These are phyloP conservation scores for Isurus oxyrinchus DNA, from an alignment of 2,113 vertebrate genomes.

Conservation along the genomic window DNA sequence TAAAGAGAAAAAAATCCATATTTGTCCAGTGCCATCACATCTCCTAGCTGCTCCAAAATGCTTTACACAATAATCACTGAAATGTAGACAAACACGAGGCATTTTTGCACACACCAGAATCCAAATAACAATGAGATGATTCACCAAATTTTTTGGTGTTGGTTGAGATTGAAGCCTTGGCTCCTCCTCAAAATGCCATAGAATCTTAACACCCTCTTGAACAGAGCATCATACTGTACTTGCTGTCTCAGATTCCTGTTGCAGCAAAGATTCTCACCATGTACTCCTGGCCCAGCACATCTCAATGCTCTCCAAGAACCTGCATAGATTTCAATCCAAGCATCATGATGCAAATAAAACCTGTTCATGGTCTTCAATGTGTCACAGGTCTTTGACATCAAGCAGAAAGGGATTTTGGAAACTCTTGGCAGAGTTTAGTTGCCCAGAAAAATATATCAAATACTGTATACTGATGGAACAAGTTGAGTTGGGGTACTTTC, in stretches of 20 bases:
- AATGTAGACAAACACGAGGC: not conserved
- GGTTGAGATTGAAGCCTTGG: not conserved
- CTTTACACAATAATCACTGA: not conserved
- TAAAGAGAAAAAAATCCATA: not conserved
- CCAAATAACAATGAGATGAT: not conserved
- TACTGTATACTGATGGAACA: not conserved
- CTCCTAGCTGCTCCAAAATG: not conserved
- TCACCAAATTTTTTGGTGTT: not conserved
- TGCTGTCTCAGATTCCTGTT: not conserved
- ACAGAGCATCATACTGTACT: not conserved
- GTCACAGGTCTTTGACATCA: not conserved
- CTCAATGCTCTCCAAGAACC: not conserved
- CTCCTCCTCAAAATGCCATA: not conserved
- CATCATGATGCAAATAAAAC: not conserved
- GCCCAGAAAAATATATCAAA: not conserved
- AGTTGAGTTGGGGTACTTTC: not conserved
- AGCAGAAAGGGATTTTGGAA: not conserved
- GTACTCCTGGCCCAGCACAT: not conserved
- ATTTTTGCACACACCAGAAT: not conserved
- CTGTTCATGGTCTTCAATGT: not conserved
- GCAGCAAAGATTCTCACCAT: not conserved
- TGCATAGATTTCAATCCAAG: not conserved
- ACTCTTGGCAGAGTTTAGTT: not conserved
- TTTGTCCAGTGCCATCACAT: not conserved
- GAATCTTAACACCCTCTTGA: not conserved